Conservation (phyloP, 2,113 vertebrate species). For the Oxygymnocypris stewartii region DNA sequence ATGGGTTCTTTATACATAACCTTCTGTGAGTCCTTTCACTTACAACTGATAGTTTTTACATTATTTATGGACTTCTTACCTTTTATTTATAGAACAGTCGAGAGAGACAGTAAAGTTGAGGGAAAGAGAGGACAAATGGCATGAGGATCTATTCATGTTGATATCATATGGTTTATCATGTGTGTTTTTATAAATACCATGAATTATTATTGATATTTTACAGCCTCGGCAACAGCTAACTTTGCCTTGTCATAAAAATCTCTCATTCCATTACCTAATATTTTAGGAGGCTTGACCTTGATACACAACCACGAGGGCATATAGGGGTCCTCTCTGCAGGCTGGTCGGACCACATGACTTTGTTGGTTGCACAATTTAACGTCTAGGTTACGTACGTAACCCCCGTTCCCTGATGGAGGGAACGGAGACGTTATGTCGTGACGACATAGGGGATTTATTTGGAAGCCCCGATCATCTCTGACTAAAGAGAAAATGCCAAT, state of each 20-base stretch:
- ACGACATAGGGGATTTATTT: too few relatives aligned
- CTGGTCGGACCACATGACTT: neutral
- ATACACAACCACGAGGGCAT: too few relatives aligned
- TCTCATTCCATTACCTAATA: too few relatives aligned
- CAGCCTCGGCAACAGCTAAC: too few relatives aligned
- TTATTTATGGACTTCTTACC: neutral
- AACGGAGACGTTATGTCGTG: too few relatives aligned
- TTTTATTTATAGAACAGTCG: neutral
- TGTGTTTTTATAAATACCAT: neutral
- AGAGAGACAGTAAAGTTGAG: neutral
- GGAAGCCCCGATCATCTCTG: too few relatives aligned
- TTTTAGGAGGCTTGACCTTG: too few relatives aligned
- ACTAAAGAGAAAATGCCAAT: too few relatives aligned
- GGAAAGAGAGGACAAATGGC: neutral
- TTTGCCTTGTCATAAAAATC: too few relatives aligned
- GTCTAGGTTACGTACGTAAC: too few relatives aligned
- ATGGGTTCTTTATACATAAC: slow-evolving; percentile 78
- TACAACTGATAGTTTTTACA: neutral
- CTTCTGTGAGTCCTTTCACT: slow-evolving; percentile 75
- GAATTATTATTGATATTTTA: neutral
- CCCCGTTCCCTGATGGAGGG: too few relatives aligned
- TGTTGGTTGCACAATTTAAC: neutral
- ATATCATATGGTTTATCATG: neutral
- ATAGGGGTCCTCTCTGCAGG: neutral
- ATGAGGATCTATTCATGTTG: neutral